A percentile compares a stretch with the other conserved stretches of the same genome.
These are phyloP conservation scores for Coptotermes formosanus DNA, from an alignment of 1,140 invertebrate genomes.

Conservation along the genomic window DNA sequence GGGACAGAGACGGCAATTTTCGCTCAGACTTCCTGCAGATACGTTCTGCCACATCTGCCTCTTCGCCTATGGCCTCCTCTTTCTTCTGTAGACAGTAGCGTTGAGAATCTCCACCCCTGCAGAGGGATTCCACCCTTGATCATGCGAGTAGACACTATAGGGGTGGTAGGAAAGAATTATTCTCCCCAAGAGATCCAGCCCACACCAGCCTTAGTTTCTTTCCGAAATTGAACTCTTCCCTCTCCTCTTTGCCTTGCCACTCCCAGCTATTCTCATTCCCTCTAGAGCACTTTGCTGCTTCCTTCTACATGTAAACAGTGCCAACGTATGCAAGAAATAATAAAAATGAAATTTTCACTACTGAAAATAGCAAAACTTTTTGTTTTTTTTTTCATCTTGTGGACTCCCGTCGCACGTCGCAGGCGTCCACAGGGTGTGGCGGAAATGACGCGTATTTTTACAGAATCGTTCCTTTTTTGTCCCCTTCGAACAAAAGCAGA, in stretches of 20 bases:
- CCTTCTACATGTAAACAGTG: neutral
- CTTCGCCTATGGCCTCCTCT: neutral
- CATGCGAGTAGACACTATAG: neutral
- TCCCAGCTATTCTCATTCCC: neutral
- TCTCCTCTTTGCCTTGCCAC: neutral
- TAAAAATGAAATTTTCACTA: constrained; percentile 8
- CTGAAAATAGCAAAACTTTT: neutral
- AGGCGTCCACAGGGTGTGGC: neutral
- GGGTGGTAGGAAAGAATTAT: constrained; percentile 3
- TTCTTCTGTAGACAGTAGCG: neutral
- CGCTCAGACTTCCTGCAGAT: no score
- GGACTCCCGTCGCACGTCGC: neutral
- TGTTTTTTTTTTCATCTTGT: neutral
- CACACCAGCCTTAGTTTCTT: neutral
- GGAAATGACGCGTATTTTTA: neutral
- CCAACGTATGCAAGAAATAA: constrained; percentile 6
- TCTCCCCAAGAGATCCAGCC: neutral
- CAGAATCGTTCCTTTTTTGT: neutral
- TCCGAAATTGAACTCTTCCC: constrained; percentile 1
- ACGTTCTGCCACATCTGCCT: neutral
- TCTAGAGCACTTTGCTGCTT: neutral
- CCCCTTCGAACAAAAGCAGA: neutral
- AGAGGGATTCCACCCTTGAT: neutral
- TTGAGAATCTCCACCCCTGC: neutral
- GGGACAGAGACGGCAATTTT: no score